These are phyloP conservation scores for Platalea minor DNA, from an alignment of 2,797 vertebrate genomes.

Conservation along the genomic window DNA sequence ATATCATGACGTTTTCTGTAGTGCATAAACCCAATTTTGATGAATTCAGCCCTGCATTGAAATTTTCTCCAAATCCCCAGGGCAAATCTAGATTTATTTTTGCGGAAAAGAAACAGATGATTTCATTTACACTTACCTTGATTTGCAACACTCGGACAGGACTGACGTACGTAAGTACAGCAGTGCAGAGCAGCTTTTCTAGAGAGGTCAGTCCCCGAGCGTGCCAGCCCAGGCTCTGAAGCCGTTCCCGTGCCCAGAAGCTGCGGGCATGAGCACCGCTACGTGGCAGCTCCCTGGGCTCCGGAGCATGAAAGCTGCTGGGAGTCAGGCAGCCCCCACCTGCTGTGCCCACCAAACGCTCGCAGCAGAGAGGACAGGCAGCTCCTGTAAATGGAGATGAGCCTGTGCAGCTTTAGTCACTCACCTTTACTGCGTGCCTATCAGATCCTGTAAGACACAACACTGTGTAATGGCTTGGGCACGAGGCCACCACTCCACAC, in stretches of 20 bases:
- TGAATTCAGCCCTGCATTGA: background rate
- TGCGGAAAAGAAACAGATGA: background rate
- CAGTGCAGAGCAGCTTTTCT: background rate
- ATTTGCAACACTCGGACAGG: background rate
- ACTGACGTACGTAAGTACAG: fast-evolving
- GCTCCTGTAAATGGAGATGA: background rate
- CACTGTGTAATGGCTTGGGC: background rate
- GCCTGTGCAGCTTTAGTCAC: no score
- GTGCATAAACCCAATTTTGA: background rate
- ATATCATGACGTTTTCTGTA: background rate
- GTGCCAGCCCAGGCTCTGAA: background rate
- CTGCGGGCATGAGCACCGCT: fast-evolving
- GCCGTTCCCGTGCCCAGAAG: background rate
- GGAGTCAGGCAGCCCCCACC: background rate
- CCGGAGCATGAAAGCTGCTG: background rate
- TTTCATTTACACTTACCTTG: background rate
- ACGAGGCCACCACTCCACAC: background rate
- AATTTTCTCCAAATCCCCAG: background rate
- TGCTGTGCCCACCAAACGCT: background rate
- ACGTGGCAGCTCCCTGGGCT: background rate
- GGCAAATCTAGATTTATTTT: background rate
- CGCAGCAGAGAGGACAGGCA: background rate
- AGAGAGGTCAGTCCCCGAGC: background rate
- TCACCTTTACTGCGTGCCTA: background rate
- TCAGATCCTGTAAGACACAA: background rate